Base-by-base conservation (phyloP, 2,888 invertebrate genomes). In the Aleiodes alternator region DNA sequence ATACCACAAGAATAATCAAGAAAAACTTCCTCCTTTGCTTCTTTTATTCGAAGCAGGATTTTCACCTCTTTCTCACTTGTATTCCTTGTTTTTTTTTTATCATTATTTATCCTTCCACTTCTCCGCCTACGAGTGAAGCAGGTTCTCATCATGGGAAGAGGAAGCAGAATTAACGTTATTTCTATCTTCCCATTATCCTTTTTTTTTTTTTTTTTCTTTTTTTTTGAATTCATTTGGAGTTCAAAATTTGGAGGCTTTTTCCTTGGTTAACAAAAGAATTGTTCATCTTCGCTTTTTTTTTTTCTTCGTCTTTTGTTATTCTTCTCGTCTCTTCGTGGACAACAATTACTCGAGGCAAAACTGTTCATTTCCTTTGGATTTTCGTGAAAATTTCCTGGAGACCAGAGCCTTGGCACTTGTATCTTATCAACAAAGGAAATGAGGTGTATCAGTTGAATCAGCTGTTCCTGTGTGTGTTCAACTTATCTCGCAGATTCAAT, bases 21-120 rank as follows among this genome's bases (percentile, higher is more conserved):
- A 51, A 68, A 8, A 78, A 68, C 56, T 59, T 59, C 59, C 23
- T 31, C 31, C n/a, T 14, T 50, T 51, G 14, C 6, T 6, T 14
- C 9, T 51, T 51, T n/a, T n/a, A 51, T 51, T 51, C n/a, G 53
- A 69, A 57, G 50, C 51, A 73, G 61, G 34, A 14, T 69, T 69
- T 48, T 9, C 16, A 66, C 68, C 48, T 50, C 68, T 61, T 59
- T 51, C 34, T 61, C 23, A 43, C 71, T 9, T 55, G 2, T 23
- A 31, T 38, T 23, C 29, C 68, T 53, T 16, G 59, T 69, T 31
- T 53, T 72, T 77, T 69, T 31, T 53, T 72, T 77, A 68, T 68
- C 48, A 57, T 34, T 57, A 51, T 73, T 43, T 64, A 70, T 64
- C 76, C 68, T 50, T 43, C 43, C 8, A 43, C 43, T 43, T 43